phyloP scores from a whole-genome alignment of 37 sponge, comb jelly and placozoan genomes.

The Agelas oroides region DNA sequence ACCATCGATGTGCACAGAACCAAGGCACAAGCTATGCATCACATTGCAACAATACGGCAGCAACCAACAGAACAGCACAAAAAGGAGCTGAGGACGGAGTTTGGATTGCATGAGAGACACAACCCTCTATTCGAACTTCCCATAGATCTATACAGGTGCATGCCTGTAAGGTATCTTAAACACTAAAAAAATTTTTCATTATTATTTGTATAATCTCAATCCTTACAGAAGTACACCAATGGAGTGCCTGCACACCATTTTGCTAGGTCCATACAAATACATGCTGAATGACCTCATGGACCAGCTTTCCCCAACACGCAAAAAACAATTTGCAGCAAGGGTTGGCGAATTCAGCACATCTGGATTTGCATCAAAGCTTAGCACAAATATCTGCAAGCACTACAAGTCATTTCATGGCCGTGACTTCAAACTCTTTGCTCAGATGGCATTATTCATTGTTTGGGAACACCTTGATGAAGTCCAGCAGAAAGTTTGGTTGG shows the following conservation, averaged over 20 bases:
- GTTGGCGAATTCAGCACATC: conserved; percentile 22
- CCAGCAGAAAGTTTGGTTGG: conserved; percentile 16
- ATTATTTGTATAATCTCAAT: neutral
- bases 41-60: neutral
- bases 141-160: conserved; percentile 20
- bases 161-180: neutral
- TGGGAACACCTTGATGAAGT: conserved; percentile 19
- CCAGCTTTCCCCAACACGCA: neutral
- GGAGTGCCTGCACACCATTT: conserved; percentile 51
- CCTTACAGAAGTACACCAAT: conserved; percentile 41
- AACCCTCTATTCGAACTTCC: conserved; percentile 11
- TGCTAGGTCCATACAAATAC: conserved; percentile 59
- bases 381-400: conserved; percentile 9
- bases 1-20: neutral
- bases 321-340: conserved; percentile 29
- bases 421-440: conserved; percentile 48
- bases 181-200: neutral
- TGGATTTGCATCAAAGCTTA: conserved; percentile 28
- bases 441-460: conserved; percentile 49
- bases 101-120: conserved; percentile 12
- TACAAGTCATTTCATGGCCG: conserved; percentile 46
- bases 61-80: neutral
- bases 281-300: conserved; percentile 28
- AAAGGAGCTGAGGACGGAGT: conserved; percentile 1
- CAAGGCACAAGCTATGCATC: neutral